These are phyloP conservation scores for Epizoanthus ramosus DNA, from an alignment of 92 coral and sea anemone species.

Conservation along the genomic window DNA sequence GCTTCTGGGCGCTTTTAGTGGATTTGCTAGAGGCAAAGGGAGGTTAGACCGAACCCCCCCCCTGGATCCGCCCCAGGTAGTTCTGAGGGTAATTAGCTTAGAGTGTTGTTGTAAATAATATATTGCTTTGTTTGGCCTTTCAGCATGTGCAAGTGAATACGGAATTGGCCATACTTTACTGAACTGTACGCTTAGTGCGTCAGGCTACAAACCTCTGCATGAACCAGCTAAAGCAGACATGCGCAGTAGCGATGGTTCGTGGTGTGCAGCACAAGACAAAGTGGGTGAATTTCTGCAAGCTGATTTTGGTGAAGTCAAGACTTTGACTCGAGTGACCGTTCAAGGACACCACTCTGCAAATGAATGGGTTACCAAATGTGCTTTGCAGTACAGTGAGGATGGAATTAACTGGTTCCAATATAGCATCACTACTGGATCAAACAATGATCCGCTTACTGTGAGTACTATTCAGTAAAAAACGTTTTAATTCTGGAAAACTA, in stretches of 20 bases:
- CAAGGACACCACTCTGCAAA: conserved; percentile 67
- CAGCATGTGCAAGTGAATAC: conserved; percentile 13
- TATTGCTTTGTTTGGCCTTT: background rate
- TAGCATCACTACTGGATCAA: background rate
- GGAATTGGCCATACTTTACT: conserved; percentile 23
- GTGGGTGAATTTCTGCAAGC: conserved; percentile 54
- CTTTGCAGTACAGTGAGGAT: conserved; percentile 41
- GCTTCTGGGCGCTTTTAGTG: too few relatives aligned
- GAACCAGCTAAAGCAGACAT: conserved; percentile 58
- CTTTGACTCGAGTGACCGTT: conserved; percentile 46
- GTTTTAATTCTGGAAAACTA: too few relatives aligned
- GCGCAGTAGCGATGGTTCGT: conserved; percentile 53
- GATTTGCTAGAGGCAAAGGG: too few relatives aligned
- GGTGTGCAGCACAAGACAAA: conserved; percentile 58
- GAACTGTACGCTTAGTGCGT: conserved; percentile 54
- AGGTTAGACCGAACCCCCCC: too few relatives aligned
- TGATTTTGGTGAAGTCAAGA: conserved; percentile 43
- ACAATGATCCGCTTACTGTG: background rate
- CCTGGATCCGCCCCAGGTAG: too few relatives aligned
- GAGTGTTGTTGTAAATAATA: too few relatives aligned
- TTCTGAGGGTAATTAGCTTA: too few relatives aligned
- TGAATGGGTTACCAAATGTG: conserved; percentile 53
- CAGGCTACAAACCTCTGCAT: conserved; percentile 46
- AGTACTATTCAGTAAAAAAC: background rate
- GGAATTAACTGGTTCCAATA: conserved; percentile 43